Evolutionary conservation across 1,140 invertebrate species (phyloP).

Genomic region (Pseudomyrmex cubaensis): DNA sequence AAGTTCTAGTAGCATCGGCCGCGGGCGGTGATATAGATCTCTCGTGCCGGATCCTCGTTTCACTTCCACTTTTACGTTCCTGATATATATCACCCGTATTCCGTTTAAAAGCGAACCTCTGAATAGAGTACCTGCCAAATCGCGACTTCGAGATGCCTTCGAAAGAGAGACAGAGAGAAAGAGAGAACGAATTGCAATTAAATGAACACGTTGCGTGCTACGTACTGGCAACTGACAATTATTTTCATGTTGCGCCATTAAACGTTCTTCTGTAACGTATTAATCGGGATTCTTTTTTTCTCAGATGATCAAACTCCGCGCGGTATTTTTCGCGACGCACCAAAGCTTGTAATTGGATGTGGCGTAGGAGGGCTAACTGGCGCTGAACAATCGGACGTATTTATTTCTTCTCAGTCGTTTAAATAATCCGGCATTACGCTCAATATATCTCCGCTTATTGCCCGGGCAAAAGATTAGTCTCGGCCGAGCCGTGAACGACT

Average conservation of each 20-base stretch:
- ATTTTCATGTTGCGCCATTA: neutral
- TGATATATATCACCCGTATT: slow-evolving; percentile 13
- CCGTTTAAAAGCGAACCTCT: neutral
- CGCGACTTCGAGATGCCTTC: neutral
- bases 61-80: slow-evolving; percentile 42
- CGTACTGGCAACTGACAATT: neutral
- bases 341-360: slow-evolving; percentile 17
- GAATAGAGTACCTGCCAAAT: neutral
- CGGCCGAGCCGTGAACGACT: slow-evolving; percentile 53
- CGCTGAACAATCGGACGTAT: slow-evolving; percentile 26
- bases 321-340: neutral
- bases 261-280: neutral
- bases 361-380: too few species aligned
- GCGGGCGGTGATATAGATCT: slow-evolving; percentile 50
- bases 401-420: neutral
- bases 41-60: slow-evolving; percentile 42
- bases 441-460: slow-evolving; percentile 10
- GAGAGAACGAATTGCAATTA: neutral
- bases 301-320: neutral
- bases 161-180: slow-evolving; percentile 9
- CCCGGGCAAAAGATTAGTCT: slow-evolving; percentile 34
- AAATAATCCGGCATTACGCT: slow-evolving; percentile 41
- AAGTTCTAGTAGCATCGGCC: slow-evolving; percentile 42
- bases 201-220: slow-evolving; percentile 3
- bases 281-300: neutral